Evolutionary conservation across 1,140 invertebrate genomes (phyloP).

Genomic region (Cherax quadricarinatus): DNA sequence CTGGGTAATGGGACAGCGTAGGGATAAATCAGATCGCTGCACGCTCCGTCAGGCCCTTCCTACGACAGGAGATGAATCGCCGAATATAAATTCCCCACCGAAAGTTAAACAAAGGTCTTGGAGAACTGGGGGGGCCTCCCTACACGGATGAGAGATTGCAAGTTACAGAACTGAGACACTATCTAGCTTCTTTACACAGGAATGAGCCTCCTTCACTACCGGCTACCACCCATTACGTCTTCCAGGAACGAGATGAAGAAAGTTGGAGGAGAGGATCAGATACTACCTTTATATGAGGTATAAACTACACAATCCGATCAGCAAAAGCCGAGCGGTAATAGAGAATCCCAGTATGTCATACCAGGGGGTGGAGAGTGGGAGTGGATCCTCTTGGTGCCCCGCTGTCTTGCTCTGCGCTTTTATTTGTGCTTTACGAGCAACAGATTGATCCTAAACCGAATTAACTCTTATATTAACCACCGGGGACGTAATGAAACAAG

Average conservation of each 20-base stretch:
- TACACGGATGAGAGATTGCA: neutral
- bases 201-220: neutral
- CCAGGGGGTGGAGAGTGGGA: neutral
- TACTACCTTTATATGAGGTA: neutral
- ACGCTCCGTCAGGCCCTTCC: no score
- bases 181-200: neutral
- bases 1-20: neutral
- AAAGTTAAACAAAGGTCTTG: neutral
- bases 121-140: neutral
- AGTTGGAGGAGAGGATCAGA: neutral
- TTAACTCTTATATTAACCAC: no score
- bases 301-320: constrained; percentile 14
- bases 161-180: neutral
- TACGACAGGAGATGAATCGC: neutral
- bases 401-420: neutral
- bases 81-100: neutral
- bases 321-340: neutral
- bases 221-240: neutral
- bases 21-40: neutral
- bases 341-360: neutral
- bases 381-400: neutral
- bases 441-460: neutral
- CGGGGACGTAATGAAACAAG: no score
- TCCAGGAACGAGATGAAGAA: neutral
- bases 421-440: neutral